Evolutionary conservation across 2,113 vertebrate genomes (phyloP), one percentile per base, ranked within the genome.

Genomic region (Seriola quinqueradiata): DNA sequence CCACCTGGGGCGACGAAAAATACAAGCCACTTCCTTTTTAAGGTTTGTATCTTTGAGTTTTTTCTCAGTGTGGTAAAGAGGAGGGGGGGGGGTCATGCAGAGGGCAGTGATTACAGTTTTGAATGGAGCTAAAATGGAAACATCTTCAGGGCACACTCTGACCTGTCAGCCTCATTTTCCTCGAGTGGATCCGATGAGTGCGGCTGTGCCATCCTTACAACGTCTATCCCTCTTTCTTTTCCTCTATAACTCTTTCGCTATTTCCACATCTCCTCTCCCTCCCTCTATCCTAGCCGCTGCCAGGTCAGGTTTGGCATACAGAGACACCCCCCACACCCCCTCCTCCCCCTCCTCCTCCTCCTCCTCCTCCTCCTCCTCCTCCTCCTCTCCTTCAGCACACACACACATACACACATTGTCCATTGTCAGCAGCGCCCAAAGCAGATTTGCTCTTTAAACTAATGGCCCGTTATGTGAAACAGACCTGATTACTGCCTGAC

Each of bases 401-500:
- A 55, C 74, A 81, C 77, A 78, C 59, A 72, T 54, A 70, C 80
- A 83, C 77, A 83, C 88, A 50, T 19, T n/a, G 84, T 87, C 77
- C 78, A 93, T 93, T 88, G 88, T 85, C 81, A 87, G 92, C 86
- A 88, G 95, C 72, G 95, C 96, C 96, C 95, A 96, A 95, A 96
- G 89, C 87, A 93, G 96, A 95, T 95, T 94, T 96, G 95, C 95
- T 95, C 95, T 87, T 97, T 96, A 96, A 96, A 95, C 96, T 97
- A 96, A 97, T 96, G 95, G 95, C 90, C 94, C 95, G 96, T 97
- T 96, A 95, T 94, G 95, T 97, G 97, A 97, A 98, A 98, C 95
- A 54, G 97, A 99, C 95, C 97, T 97, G 97, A 99, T 99, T 96
- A 97, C 91, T 90, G 91, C 85, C 96, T 96, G 96, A 96, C 96